A percentile compares a stretch with the other conserved stretches of the same genome.
Conservation (phyloP, 2,797 vertebrate genomes). For the Phaenicophaeus curvirostris region DNA sequence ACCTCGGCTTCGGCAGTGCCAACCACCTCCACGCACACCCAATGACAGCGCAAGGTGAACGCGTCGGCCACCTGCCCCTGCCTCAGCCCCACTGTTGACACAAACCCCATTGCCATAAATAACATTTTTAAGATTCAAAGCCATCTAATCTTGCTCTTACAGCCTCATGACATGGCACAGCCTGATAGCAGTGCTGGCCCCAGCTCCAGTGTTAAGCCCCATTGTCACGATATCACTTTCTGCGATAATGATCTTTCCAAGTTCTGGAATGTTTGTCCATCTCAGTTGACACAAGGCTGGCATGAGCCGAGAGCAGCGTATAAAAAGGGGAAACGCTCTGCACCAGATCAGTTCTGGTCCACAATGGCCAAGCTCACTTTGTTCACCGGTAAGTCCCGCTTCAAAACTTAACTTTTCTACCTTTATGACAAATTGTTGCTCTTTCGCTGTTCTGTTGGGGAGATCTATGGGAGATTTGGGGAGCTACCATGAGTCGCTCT, state of each 20-base stretch:
- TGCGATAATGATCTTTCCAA: neutral
- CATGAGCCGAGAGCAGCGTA: neutral
- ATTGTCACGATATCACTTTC: neutral
- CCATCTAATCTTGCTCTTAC: neutral
- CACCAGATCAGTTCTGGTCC: no score
- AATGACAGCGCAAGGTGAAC: neutral
- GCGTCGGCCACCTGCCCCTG: neutral
- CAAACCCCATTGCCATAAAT: neutral
- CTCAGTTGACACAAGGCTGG: neutral
- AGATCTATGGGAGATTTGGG: no score
- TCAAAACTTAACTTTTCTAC: no score
- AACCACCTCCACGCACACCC: neutral
- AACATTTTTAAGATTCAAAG: neutral
- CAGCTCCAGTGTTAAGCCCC: neutral
- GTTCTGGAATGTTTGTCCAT: neutral
- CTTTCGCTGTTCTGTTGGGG: no score
- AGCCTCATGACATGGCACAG: neutral
- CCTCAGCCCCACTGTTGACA: rapidly evolving
- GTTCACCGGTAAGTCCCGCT: no score
- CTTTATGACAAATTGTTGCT: no score
- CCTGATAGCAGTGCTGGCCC: neutral
- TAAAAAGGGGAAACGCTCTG: neutral
- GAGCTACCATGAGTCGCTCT: neutral
- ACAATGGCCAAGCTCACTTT: no score
- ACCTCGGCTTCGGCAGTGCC: neutral